phyloP scores from a whole-genome alignment of 2,888 invertebrate genomes.

The Dinocampus coccinellae region DNA sequence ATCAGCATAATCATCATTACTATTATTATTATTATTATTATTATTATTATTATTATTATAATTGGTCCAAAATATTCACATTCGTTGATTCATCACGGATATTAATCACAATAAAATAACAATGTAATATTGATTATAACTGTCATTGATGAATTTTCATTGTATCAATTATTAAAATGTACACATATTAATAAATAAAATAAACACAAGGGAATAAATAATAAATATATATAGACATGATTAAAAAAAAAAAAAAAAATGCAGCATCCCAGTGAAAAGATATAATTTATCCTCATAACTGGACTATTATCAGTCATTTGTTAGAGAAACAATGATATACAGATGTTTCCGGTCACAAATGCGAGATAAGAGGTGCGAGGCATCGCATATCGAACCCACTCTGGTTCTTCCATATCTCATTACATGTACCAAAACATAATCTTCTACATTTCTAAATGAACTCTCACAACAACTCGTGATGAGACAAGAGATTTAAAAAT shows the following conservation, averaged over 20 bases:
- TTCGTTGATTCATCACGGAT: not conserved
- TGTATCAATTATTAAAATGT: too few species aligned
- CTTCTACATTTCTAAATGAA: not conserved
- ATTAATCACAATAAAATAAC: not conserved
- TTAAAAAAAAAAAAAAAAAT: not conserved
- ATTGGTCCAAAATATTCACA: not conserved
- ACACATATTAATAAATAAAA: not conserved
- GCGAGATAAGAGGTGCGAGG: slow-evolving; percentile 44
- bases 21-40: not conserved
- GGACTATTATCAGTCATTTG: slow-evolving; percentile 37
- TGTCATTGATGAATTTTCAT: not conserved
- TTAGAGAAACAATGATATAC: slow-evolving; percentile 54
- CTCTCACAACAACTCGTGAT: not conserved
- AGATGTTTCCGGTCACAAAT: slow-evolving; percentile 56
- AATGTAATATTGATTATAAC: not conserved
- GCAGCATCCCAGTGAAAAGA: slow-evolving; percentile 9
- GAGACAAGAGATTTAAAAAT: not conserved
- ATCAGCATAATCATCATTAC: slow-evolving; percentile 15
- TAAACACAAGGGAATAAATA: slow-evolving; percentile 12
- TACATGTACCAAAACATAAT: slow-evolving; percentile 8
- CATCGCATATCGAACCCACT: slow-evolving; percentile 18
- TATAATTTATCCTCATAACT: slow-evolving; percentile 11
- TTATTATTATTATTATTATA: slow-evolving; percentile 1
- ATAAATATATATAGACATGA: slow-evolving; percentile 5
- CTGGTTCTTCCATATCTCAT: slow-evolving; percentile 22